Evolutionary conservation across 2,797 vertebrate species (phyloP).

Genomic region (Hypotaenidia philippensis): DNA sequence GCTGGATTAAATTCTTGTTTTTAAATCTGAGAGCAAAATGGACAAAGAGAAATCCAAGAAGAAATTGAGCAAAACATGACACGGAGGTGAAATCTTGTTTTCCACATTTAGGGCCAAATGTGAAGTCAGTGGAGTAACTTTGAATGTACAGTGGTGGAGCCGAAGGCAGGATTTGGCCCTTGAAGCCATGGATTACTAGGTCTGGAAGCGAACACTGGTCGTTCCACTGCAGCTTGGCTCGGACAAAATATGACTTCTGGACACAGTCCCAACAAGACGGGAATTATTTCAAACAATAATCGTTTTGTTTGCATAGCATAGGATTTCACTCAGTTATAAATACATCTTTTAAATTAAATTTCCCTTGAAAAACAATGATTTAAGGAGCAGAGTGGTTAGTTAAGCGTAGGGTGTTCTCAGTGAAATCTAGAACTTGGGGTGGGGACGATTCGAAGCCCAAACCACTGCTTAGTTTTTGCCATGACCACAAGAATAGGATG

Average conservation of each 20-base stretch:
- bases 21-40: slow-evolving; percentile 29
- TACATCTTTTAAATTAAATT: slow-evolving; percentile 49
- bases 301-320: slow-evolving; percentile 17
- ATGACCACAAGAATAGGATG: slow-evolving; percentile 40
- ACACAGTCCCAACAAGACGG: background rate
- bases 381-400: background rate
- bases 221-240: slow-evolving; percentile 22
- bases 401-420: background rate
- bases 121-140: slow-evolving; percentile 50
- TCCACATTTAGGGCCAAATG: slow-evolving; percentile 53
- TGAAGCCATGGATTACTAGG: background rate
- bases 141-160: background rate
- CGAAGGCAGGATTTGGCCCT: slow-evolving; percentile 41
- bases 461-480: slow-evolving; percentile 2
- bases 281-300: slow-evolving; percentile 61
- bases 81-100: slow-evolving; percentile 59
- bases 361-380: slow-evolving; percentile 48
- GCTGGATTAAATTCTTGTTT: slow-evolving; percentile 1
- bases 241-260: slow-evolving; percentile 50
- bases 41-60: slow-evolving; percentile 51
- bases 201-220: background rate
- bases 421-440: background rate
- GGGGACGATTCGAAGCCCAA: background rate
- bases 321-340: slow-evolving; percentile 44
- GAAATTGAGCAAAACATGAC: slow-evolving; percentile 43